Base-by-base conservation (phyloP, 2,113 vertebrate species). In the Datnioides undecimradiatus region DNA sequence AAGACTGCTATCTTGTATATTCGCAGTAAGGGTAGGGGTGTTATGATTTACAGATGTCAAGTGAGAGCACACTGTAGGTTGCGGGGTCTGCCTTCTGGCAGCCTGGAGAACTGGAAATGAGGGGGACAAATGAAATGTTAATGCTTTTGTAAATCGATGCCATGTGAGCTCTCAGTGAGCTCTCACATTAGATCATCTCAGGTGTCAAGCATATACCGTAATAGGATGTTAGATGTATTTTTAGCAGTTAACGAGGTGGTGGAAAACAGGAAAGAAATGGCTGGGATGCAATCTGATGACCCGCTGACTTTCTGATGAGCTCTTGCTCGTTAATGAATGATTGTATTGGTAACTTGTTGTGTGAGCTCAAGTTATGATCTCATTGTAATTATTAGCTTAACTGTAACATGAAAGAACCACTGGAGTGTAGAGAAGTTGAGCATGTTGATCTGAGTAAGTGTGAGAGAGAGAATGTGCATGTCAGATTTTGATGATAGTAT, bases 1-100 rank as follows among this genome's bases (percentile, higher is more conserved):
- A 21, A 73, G 60, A 71, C 79, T 58, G 65, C 77, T 41, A 55
- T 52, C 78, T 68, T 27, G 57, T 14, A 38, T 33, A n/a, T n/a
- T n/a, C n/a, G 58, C 34, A 12, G 63, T 34, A 13, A 23, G 31
- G 64, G 77, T 36, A n/a, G 1, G 54, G n/a, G 7, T 45, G 60
- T 80, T 74, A 74, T 82, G 88, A 90, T 88, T 89, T 78, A 76
- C 81, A 27, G 65, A 64, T 67, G 86, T 86, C 88, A 85, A 86
- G 70, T 87, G 62, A 85, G 12, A 58, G 58, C 54, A 5, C 36
- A 27, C 62, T 40, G 57, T 34, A 49, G 78, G 71, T 82, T 77
- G 74, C 82, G 77, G 62, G 23, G 73, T 60, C 78, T 48, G 64
- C 62, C 52, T 79, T 78, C 84, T 55, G 58, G n/a, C 70, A 27